These are phyloP conservation scores for Scotopteryx bipunctaria DNA, from an alignment of 2,888 invertebrate species.

Conservation along the genomic window DNA sequence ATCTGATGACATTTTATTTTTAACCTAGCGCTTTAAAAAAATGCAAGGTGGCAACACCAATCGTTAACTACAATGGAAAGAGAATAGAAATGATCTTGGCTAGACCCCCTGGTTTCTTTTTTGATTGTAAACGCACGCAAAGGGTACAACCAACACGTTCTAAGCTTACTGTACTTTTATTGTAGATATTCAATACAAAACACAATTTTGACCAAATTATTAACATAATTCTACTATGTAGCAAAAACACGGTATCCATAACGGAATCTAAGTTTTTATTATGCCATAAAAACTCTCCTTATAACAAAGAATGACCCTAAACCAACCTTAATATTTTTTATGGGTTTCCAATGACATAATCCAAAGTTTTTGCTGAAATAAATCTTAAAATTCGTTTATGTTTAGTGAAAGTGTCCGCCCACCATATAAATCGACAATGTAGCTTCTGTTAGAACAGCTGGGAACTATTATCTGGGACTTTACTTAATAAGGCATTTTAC, in stretches of 20 bases:
- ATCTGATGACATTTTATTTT: too few species aligned
- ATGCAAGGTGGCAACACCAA: too few species aligned
- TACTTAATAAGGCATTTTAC: background rate
- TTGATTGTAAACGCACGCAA: too few species aligned
- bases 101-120: too few species aligned
- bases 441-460: conserved; percentile 4
- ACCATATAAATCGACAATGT: conserved; percentile 39
- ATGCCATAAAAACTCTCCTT: conserved; percentile 30
- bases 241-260: conserved; percentile 19
- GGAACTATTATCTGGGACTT: background rate
- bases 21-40: too few species aligned
- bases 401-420: conserved; percentile 53
- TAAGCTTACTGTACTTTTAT: background rate
- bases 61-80: too few species aligned
- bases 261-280: conserved; percentile 26
- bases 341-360: conserved; percentile 52
- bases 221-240: conserved; percentile 12
- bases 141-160: too few species aligned
- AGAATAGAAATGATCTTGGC: too few species aligned
- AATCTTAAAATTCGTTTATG: conserved; percentile 32
- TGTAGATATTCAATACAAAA: background rate
- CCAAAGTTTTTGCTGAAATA: conserved; percentile 41
- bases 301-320: conserved; percentile 41
- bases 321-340: conserved; percentile 36
- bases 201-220: conserved; percentile 8